Evolutionary conservation across 1,140 invertebrate genomes (phyloP), one percentile per base, ranked within the genome.

Genomic region (Drosophila cardini): DNA sequence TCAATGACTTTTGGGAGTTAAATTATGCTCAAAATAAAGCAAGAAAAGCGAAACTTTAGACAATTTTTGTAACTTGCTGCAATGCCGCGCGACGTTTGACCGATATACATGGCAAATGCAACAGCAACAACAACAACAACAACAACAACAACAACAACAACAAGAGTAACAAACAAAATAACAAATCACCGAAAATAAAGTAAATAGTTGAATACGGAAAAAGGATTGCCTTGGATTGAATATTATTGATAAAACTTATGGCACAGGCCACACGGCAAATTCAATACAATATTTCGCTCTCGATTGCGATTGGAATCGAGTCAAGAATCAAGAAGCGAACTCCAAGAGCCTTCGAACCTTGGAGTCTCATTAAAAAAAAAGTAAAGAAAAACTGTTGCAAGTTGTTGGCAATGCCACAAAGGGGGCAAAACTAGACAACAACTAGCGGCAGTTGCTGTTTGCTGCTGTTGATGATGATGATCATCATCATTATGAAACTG

Each of bases 211-310:
- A 26, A 40, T 13, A 48, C 43, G 65, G 42, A n/a, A 55, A 26
- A 73, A 79, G 72, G 74, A 73, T 72, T 73, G 77, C 76, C 78
- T 90, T 85, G 72, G 72, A 82, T 86, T 86, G 81, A 79, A 86
- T 90, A 80, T 82, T 90, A 90, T 90, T 90, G 86, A 90, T 90
- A 90, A 90, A 90, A 90, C 86, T 90, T 90, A 65, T 82, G 57
- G 53, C 78, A 45, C 50, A 69, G 40, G 32, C 5, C 21, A 52
- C 6, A 52, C 6, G 65, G 60, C 69, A 69, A 76, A 73, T 77
- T 15, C 10, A 38, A 21, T 62, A 50, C 76, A 58, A 67, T 58
- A 61, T 46, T 63, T 68, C 46, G 63, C 64, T 55, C 32, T 36
- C 32, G 52, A 55, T 55, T 18, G 52, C 15, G 15, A 16, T 7